Conservation (phyloP, 2,113 vertebrate genomes). For the Ochotona curzoniae region DNA sequence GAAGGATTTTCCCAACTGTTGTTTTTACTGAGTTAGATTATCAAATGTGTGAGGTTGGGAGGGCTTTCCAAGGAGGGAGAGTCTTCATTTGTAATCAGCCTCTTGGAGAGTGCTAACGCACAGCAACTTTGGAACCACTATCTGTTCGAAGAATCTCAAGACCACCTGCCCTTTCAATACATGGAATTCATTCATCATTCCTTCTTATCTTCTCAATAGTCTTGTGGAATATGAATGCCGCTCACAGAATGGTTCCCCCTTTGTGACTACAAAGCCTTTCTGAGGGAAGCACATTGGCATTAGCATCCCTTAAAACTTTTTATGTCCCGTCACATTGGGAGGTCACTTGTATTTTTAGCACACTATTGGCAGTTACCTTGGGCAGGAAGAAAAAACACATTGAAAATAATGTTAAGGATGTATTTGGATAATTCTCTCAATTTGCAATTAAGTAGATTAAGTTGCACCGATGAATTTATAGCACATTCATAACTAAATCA, state of each 20-base stretch:
- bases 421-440: neutral
- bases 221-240: neutral
- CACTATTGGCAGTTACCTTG: neutral
- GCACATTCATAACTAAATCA: slow-evolving; percentile 16
- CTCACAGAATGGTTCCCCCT: neutral
- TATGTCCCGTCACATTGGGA: neutral
- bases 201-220: neutral
- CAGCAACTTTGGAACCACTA: neutral
- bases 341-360: neutral
- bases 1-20: neutral
- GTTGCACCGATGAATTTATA: neutral
- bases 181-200: neutral
- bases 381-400: slow-evolving; percentile 27
- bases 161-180: neutral
- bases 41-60: neutral
- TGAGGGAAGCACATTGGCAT: neutral
- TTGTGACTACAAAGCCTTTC: neutral
- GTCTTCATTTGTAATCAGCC: neutral
- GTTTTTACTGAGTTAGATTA: neutral
- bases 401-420: neutral
- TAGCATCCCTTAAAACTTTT: neutral
- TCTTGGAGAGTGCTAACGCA: neutral
- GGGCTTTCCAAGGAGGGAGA: neutral
- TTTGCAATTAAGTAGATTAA: slow-evolving; percentile 35
- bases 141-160: neutral